Percentiles rank a stretch among this genome's conserved stretches.
Evolutionary conservation across 1,140 invertebrate genomes (phyloP).

Genomic region (Drosophila rhopaloa): DNA sequence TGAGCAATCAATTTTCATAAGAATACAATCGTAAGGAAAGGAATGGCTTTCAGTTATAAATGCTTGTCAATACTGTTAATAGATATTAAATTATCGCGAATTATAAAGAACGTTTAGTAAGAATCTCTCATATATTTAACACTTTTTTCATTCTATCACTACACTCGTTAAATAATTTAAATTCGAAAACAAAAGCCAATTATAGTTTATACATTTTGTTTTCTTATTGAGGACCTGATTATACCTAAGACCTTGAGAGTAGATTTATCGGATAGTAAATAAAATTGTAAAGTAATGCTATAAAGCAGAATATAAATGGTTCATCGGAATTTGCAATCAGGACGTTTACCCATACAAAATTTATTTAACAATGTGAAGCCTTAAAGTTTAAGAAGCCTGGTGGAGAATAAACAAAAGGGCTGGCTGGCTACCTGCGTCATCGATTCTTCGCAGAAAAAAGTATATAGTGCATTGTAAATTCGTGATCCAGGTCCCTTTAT

Average conservation of each 20-base stretch:
- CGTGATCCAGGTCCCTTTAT: constrained; percentile 46
- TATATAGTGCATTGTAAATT: constrained; percentile 41
- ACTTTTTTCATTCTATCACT: neutral
- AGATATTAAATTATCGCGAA: neutral
- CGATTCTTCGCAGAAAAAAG: constrained; percentile 8
- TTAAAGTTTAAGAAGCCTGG: constrained; percentile 21
- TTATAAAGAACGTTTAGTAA: neutral
- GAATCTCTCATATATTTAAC: neutral
- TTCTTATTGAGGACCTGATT: neutral
- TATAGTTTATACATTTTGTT: too few relatives aligned
- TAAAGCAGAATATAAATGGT: constrained; percentile 9
- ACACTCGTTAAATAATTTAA: neutral
- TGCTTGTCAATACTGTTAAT: neutral
- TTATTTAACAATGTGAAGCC: constrained; percentile 53
- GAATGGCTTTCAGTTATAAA: neutral
- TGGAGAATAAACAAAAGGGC: constrained; percentile 32
- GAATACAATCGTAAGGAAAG: neutral
- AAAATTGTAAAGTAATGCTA: constrained; percentile 17
- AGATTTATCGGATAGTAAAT: constrained; percentile 16
- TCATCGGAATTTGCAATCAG: constrained; percentile 25
- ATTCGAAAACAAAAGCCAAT: neutral
- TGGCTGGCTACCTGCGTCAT: constrained; percentile 19
- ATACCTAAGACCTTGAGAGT: neutral
- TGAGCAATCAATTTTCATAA: neutral
- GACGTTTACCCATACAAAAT: constrained; percentile 58